Base-by-base conservation (phyloP, 2,113 vertebrate species). In the Pseudopodoces humilis region DNA sequence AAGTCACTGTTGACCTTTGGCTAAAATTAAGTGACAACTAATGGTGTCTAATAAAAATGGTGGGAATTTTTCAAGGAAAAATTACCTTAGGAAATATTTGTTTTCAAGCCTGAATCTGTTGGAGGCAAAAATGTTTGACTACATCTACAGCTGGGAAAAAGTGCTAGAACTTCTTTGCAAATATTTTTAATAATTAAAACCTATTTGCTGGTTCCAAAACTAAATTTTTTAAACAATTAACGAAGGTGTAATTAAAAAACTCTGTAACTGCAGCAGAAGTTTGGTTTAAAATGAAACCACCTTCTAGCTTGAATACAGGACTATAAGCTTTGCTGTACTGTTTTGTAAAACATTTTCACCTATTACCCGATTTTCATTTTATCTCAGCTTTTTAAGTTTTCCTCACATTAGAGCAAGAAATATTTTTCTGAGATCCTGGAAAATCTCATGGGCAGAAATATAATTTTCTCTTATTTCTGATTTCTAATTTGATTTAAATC, bases 401-500 rank as follows among this genome's bases (percentile, higher is more conserved):
- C 58, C n/a, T 92, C 25, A 39, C 7, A 3, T 53, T 84, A 49
- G 14, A 71, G 18, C 18, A 77, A 39, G n/a, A 82, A 80, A 58
- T 25, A 15, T 65, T 71, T 86, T 35, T 76, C 58, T 79, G 62
- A 92, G 49, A 72, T 79, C 33, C 22, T 78, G 25, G 72, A 88
- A 92, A 95, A 65, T 81, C 53, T 94, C 74, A 75, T 8, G 18
- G 70, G 74, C 83, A 91, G 65, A 95, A 95, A 71, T 39, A 78
- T 6, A 0, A 78, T 56, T 82, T 91, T 72, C 31, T 79, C 65
- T 58, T 46, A 72, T 72, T 67, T 89, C 50, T 76, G 27, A 88
- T 77, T 94, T 88, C 85, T 91, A 93, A 83, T 74, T 77, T 88
- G 63, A 88, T 90, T 85, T 63, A 83, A 81, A 56, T 74, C 39